Evolutionary conservation across 2,888 invertebrate species (phyloP), one percentile per base, ranked within the genome.

Genomic region (Drosophila setosimentum): DNA sequence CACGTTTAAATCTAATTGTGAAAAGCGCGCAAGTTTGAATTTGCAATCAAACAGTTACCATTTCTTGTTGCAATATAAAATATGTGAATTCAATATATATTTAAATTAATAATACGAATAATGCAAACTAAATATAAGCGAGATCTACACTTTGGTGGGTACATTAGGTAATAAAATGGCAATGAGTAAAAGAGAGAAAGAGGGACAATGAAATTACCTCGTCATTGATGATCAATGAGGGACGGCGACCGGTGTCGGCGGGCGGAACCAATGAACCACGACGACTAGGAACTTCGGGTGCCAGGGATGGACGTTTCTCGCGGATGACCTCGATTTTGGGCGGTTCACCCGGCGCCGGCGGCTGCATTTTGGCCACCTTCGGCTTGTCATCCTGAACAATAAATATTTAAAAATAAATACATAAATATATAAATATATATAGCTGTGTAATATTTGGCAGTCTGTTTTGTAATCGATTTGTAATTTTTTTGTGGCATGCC

Each of bases 141-240:
- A 45, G 24, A 24, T 45, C 24, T 45, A 45, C 8, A 24, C 16
- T 45, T 42, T 42, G 42, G 42, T 42, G 42, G 42, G 21, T 42
- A 45, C n/a, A 45, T 24, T 8, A 24, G 45, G 49, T 42, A 21
- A 42, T 42, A n/a, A 24, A 35, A 37, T 45, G 45, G 8, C 24
- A 24, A 45, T 45, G 45, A 45, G 24, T 24, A 24, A 45, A 45
- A 45, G 45, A 21, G 13, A 7, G 21, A 21, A 24, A 16, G 16
- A 24, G 8, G 24, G 45, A 8, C 21, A 35, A 11, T 3, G 0
- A 27, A 63, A 95, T 93, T 96, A 98, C 98, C 97, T 98, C 98
- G 93, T 98, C 98, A 92, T 97, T 97, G 92, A 98, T 98, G 91
- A 98, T 97, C 86, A 98, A 95, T 88, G 97, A 97, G 83, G 98